These are phyloP conservation scores for Drosophila nasuta DNA, from an alignment of 1,140 invertebrate species.

Conservation along the genomic window DNA sequence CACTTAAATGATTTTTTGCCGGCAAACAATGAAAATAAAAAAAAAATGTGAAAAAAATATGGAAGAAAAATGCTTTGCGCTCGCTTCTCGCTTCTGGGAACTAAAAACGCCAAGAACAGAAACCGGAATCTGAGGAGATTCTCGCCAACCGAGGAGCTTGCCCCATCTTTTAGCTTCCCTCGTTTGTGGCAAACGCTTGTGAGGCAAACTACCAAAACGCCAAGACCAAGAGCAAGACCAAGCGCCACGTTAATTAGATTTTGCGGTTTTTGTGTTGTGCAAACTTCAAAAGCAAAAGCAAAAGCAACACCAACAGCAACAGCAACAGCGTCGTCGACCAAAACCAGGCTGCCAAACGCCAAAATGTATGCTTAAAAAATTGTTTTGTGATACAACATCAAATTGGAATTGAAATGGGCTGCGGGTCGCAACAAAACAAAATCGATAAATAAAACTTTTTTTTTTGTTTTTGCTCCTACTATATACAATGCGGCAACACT, in stretches of 20 bases:
- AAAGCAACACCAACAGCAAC: not conserved
- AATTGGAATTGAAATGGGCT: conserved; percentile 76
- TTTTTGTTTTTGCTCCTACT: too few species aligned
- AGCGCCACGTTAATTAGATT: conserved; percentile 82
- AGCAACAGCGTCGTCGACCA: not conserved
- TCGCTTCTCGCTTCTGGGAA: conserved; percentile 22
- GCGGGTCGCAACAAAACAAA: conserved; percentile 66
- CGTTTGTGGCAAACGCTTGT: not conserved
- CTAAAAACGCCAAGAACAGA: conserved; percentile 69
- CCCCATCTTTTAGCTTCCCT: conserved; percentile 7
- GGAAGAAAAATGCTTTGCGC: conserved; percentile 16
- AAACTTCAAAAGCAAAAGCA: conserved; percentile 77
- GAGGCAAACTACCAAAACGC: conserved; percentile 46
- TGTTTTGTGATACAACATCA: conserved; percentile 73
- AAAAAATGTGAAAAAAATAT: not conserved
- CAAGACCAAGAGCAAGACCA: conserved; percentile 59
- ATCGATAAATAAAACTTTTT: conserved; percentile 77
- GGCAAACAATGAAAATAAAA: conserved; percentile 6
- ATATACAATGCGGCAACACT: conserved; percentile 74
- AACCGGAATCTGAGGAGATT: conserved; percentile 30
- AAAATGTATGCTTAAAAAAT: conserved; percentile 80
- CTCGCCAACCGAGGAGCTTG: conserved; percentile 17
- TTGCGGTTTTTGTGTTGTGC: conserved; percentile 82
- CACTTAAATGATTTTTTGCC: conserved; percentile 37
- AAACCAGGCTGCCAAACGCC: conserved; percentile 65